Evolutionary conservation across 2,888 invertebrate genomes (phyloP), one percentile per base, ranked within the genome.

Genomic region (Eristalis arbustorum): DNA sequence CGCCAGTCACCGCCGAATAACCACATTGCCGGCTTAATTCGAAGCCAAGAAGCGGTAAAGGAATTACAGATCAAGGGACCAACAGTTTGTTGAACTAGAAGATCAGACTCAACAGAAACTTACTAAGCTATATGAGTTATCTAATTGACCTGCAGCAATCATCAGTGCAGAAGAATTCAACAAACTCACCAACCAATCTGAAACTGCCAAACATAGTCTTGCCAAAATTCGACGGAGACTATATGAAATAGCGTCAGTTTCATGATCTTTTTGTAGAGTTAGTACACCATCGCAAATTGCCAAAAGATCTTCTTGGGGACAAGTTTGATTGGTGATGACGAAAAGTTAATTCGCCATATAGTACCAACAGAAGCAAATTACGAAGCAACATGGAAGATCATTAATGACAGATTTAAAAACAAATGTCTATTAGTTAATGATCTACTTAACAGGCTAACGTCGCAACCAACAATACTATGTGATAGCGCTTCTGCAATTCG

Each of bases 151-250:
- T 37, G 34, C 34, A 37, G 34, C 31, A 37, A 37, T 37, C 37
- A 37, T 37, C 13, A 37, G 37, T 37, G 13, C 37, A 57, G 23
- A 8, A 23, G 23, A 57, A 57, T 57, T 57, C 42, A 42, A 25
- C 5, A 28, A 67, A 13, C n/a, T 34, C 57, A 57, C 23, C 57
- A 57, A 57, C 22, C 23, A 23, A 22, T 23, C 57, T 57, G 8
- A 57, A 22, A 23, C 23, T 23, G 23, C 22, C 61, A n/a, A n/a
- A n/a, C n/a, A n/a, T n/a, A n/a, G n/a, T n/a, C n/a, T n/a, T n/a
- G n/a, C n/a, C 49, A 25, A 61, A 71, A 61, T 61, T 71, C 28
- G 25, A 71, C 23, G 71, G 61, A 6, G 40, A 71, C 25, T 40
- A 61, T 13, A 40, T 71, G 61, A 71, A 61, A 42, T 61, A 61